Conservation (phyloP, 2,888 invertebrate species). For the Drosophila monieri region DNA sequence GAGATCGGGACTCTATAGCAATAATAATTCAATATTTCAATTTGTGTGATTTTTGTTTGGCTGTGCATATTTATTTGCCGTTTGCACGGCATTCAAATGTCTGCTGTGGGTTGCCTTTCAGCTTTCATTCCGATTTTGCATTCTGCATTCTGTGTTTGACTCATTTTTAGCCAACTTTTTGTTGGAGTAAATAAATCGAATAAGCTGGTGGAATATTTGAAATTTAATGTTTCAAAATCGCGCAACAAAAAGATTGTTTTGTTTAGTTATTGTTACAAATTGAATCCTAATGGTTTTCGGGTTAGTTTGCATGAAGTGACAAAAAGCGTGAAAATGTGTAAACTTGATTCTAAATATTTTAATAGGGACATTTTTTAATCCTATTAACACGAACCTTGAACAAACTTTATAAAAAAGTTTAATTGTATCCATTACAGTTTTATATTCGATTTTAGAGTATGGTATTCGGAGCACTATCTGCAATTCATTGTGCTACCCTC, state of each 20-base stretch:
- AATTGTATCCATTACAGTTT: background rate
- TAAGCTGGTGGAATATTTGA: slow-evolving; percentile 34
- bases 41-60: slow-evolving; percentile 53
- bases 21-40: slow-evolving; percentile 76
- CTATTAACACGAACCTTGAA: background rate
- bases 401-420: background rate
- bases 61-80: slow-evolving; percentile 22
- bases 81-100: slow-evolving; percentile 40
- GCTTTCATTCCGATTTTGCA: slow-evolving; percentile 20
- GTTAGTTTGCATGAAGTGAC: slow-evolving; percentile 20
- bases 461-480: background rate
- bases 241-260: slow-evolving; percentile 7
- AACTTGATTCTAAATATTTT: slow-evolving; percentile 20
- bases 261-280: slow-evolving; percentile 21
- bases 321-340: slow-evolving; percentile 8
- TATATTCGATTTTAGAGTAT: background rate
- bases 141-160: slow-evolving; percentile 14
- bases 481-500: background rate
- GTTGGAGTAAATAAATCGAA: slow-evolving; percentile 39
- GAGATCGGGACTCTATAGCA: slow-evolving; percentile 30
- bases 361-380: no score
- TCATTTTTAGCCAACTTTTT: slow-evolving; percentile 27
- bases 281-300: slow-evolving; percentile 21
- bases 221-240: slow-evolving; percentile 11
- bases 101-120: slow-evolving; percentile 17